phyloP scores from a whole-genome alignment of 2,888 invertebrate genomes.

The Endomychus coccineus region DNA sequence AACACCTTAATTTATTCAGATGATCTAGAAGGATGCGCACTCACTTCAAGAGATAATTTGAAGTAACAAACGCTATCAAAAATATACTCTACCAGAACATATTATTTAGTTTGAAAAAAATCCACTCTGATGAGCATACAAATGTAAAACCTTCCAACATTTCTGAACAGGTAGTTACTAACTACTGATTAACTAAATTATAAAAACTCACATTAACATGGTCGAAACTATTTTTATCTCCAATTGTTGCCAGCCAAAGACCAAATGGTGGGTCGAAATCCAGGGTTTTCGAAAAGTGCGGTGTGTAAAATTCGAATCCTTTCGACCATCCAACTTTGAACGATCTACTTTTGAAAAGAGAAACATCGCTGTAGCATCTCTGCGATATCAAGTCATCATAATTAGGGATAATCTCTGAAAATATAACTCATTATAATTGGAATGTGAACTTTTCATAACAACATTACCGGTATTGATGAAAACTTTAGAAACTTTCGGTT shows the following conservation, averaged over 20 bases:
- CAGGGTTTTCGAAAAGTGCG: conserved; percentile 1
- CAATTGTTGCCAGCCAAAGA: conserved; percentile 6
- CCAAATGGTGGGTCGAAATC: conserved; percentile 6
- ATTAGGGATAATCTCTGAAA: conserved; percentile 8
- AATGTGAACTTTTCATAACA: background rate
- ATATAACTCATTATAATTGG: background rate
- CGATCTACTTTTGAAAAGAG: conserved; percentile 55
- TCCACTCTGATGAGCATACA: no score
- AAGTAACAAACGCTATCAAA: no score
- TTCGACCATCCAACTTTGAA: conserved; percentile 72
- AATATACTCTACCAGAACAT: no score
- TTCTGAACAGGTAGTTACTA: no score
- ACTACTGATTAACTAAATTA: no score
- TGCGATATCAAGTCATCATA: conserved; percentile 6
- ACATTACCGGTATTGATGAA: conserved; percentile 8
- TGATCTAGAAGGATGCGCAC: no score
- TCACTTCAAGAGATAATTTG: no score
- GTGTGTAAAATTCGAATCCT: conserved; percentile 45
- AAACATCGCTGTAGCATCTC: conserved; percentile 48
- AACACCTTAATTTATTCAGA: no score
- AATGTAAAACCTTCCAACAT: no score
- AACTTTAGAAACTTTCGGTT: conserved; percentile 10
- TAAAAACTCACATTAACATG: no score
- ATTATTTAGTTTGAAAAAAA: no score
- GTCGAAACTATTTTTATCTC: no score